phyloP scores from a whole-genome alignment of 30 jellyfish, hydroid and myxozoan genomes.

The Pelagia noctiluca region DNA sequence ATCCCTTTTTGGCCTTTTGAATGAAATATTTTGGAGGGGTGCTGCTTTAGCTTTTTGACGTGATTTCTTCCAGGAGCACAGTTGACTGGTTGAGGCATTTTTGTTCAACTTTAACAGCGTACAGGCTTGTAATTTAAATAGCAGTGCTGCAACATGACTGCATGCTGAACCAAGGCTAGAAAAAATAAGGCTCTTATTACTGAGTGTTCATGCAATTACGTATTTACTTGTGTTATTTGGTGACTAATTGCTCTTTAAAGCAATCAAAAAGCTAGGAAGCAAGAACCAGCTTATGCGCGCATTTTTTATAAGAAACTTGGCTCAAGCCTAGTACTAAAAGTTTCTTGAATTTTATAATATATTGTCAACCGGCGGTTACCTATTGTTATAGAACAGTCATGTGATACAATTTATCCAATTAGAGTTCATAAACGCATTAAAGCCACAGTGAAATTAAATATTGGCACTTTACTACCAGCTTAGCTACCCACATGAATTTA shows the following conservation, averaged over 20 bases:
- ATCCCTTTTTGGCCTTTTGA: neutral
- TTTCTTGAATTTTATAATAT: too few relatives aligned
- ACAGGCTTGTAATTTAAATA: slow-evolving; percentile 54
- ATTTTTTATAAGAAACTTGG: too few relatives aligned
- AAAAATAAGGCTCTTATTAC: neutral
- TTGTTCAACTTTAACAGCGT: slow-evolving; percentile 23
- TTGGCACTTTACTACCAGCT: too few relatives aligned
- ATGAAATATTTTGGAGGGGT: neutral
- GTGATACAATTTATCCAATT: too few relatives aligned
- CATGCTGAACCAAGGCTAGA: slow-evolving; percentile 63
- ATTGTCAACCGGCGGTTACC: too few relatives aligned
- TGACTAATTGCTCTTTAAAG: neutral
- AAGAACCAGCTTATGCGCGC: too few relatives aligned
- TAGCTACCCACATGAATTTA: too few relatives aligned
- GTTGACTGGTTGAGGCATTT: slow-evolving; percentile 40
- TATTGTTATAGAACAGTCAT: too few relatives aligned
- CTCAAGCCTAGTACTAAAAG: too few relatives aligned
- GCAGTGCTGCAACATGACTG: slow-evolving; percentile 58
- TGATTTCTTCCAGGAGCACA: slow-evolving; percentile 34
- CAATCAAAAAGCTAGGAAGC: neutral
- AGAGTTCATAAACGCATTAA: too few relatives aligned
- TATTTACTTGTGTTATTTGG: neutral
- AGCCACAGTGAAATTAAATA: too few relatives aligned
- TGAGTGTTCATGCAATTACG: neutral
- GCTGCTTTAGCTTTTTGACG: neutral